Base-by-base conservation (phyloP, 1,140 invertebrate species). In the Lamellibrachia luymesi region DNA sequence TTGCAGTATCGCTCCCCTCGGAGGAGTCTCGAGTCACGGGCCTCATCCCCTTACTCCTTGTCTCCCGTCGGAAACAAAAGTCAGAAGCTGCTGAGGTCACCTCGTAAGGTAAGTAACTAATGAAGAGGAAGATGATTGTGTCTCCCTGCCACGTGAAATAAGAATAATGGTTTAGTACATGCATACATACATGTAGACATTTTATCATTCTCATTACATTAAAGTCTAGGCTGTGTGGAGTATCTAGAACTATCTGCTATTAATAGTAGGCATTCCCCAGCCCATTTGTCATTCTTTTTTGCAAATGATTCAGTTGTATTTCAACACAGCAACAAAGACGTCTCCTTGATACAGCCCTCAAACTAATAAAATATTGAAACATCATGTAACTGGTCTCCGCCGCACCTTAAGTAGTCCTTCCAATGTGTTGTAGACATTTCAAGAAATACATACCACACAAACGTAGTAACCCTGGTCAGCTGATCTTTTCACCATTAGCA, bases 41-140 rank as follows among this genome's bases (percentile, higher is more conserved):
- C 96, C 52, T 97, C 97, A 89, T 98, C 97, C 22, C 98, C 98
- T 0, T 99, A 99, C 96, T 99, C 98, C 49, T 96, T 99, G 17
- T 99, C 98, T 17, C 98, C 99, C 0, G 97, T 99, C 25, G 98
- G 98, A 94, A 97, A 98, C 38, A 99, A 99, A 96, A 99, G 98
- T 94, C 98, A 99, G 96, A 98, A 99, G 95, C 96, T 99, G 2
- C 96, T 99, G 27, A 97, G 98, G 64, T 99, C 99, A 1, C 99
- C 99, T 0, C 97, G 99, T 93, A 99, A 99, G 96, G 98, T 98
- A 10, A 92, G 56, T 90, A 90, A 90, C 89, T 38, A 38, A 80
- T 80, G 64, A 80, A 80, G 13, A 56, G 8, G 25, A 80, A 80
- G 64, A 80, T 22, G 25, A 17, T 2, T 22, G 2, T 22, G 17